Percentiles rank a stretch among this genome's conserved stretches.
Evolutionary conservation across 1,140 invertebrate genomes (phyloP).

Genomic region (Cydia pomonella): DNA sequence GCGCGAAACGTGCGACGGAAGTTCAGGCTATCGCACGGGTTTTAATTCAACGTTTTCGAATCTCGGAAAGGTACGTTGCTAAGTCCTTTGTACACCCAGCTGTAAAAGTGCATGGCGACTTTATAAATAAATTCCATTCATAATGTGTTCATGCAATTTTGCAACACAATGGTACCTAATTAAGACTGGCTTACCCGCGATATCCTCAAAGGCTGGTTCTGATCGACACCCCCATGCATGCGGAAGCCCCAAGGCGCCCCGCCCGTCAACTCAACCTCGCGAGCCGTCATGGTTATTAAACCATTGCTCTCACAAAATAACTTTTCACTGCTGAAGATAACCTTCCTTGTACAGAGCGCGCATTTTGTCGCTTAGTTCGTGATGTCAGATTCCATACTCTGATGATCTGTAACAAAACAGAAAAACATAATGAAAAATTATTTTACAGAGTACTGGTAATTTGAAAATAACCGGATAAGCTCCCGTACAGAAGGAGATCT

Average conservation of each 20-base stretch:
- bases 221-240: slow-evolving; percentile 90
- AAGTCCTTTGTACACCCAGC: too few relatives aligned
- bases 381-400: slow-evolving; percentile 18
- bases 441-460: not conserved
- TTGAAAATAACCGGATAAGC: too few relatives aligned
- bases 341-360: not conserved
- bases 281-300: slow-evolving; percentile 82
- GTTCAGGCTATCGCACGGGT: too few relatives aligned
- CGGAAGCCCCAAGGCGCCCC: slow-evolving; percentile 95
- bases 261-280: slow-evolving; percentile 88
- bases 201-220: slow-evolving; percentile 87
- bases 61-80: too few relatives aligned
- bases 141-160: too few relatives aligned
- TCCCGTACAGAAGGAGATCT: too few relatives aligned
- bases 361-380: slow-evolving; percentile 4
- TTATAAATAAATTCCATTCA: too few relatives aligned
- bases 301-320: slow-evolving; percentile 48
- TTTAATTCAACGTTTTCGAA: too few relatives aligned
- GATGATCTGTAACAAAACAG: slow-evolving; percentile 14
- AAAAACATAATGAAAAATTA: not conserved
- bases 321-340: slow-evolving; percentile 38
- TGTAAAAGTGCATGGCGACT: too few relatives aligned
- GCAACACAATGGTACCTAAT: not conserved
- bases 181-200: slow-evolving; percentile 85
- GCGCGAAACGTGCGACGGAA: too few relatives aligned